Evolutionary conservation across 2,113 vertebrate species (phyloP), one percentile per base, ranked within the genome.

Genomic region (Strix uralensis): DNA sequence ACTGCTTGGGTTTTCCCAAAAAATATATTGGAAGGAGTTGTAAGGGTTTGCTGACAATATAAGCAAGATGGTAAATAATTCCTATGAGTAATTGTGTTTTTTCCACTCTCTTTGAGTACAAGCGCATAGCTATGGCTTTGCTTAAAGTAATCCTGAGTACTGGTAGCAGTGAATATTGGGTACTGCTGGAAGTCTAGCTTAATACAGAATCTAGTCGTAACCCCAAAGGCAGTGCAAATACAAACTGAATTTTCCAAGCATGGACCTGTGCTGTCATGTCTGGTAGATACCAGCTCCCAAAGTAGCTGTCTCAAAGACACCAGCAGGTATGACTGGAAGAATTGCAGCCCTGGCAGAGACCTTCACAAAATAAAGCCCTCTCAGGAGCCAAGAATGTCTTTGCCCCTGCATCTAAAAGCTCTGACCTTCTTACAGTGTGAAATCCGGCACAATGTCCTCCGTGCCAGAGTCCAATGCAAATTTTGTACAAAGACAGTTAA

Each of bases 391-490:
- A 40, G 17, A 27, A 0, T 1, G 7, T 44, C 17, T 40, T 40
- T 54, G 21, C 10, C 30, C 15, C 25, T 81, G 54, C 15, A 70
- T 58, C 34, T 27, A 77, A 70, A 81, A 73, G n/a, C 15, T 71
- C 59, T 40, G 36, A 51, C 38, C 26, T 63, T 58, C 74, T 57
- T 36, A 21, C 23, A 42, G 32, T 26, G 26, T 38, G 44, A 86
- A 92, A 88, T 51, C 16, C 0, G 0, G 14, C 42, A 82, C 42
- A 52, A 29, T 0, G 0, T 52, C 49, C 29, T 73, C 42, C 2
- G 1, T 78, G 70, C 32, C 20, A 51, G 46, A 32, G 36, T 40
- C 44, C 4, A 3, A 52, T 51, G 29, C 25, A 62, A 34, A n/a
- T 51, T 86, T 57, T 81, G 25, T 40, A 42, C 16, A 15, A 42